A percentile compares a stretch with the other conserved stretches of the same genome.
Conservation (phyloP, 1,140 invertebrate genomes). For the Bombus difficillimus region DNA sequence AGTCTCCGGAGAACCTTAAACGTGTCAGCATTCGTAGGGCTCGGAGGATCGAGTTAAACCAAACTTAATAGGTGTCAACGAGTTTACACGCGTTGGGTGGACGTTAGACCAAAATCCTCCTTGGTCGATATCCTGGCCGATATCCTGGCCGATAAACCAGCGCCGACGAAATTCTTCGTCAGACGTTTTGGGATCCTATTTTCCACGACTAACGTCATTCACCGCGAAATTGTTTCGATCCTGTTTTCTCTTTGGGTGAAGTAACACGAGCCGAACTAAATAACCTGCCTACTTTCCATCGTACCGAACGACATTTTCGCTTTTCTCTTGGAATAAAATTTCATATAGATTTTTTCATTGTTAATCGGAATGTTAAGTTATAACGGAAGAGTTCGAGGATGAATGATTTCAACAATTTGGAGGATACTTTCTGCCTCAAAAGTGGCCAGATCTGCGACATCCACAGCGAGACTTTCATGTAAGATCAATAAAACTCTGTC, state of each 20-base stretch:
- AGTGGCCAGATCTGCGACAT: background rate
- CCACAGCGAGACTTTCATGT: background rate
- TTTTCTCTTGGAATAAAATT: background rate
- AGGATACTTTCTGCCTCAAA: background rate
- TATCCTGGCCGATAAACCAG: background rate
- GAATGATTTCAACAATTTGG: background rate
- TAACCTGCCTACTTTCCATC: background rate
- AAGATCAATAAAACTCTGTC: constrained; percentile 26
- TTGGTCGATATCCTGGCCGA: background rate
- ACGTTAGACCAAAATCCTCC: background rate
- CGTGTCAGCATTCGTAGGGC: constrained; percentile 14
- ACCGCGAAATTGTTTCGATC: constrained; percentile 3
- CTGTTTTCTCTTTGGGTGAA: background rate
- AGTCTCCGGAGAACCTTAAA: constrained; percentile 29
- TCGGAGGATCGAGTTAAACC: constrained; percentile 6
- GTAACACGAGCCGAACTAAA: background rate
- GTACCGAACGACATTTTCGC: background rate
- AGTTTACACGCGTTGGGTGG: constrained; percentile 2
- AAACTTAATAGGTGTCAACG: constrained; percentile 34
- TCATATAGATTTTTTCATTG: too few species aligned
- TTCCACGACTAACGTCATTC: background rate
- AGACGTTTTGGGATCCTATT: constrained; percentile 1
- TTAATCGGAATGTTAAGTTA: too few species aligned
- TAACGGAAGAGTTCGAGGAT: too few species aligned
- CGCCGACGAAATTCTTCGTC: background rate